Percentiles rank a stretch among this genome's conserved stretches.
Conservation (phyloP, 2,113 vertebrate species). For the Gopherus flavomarginatus region DNA sequence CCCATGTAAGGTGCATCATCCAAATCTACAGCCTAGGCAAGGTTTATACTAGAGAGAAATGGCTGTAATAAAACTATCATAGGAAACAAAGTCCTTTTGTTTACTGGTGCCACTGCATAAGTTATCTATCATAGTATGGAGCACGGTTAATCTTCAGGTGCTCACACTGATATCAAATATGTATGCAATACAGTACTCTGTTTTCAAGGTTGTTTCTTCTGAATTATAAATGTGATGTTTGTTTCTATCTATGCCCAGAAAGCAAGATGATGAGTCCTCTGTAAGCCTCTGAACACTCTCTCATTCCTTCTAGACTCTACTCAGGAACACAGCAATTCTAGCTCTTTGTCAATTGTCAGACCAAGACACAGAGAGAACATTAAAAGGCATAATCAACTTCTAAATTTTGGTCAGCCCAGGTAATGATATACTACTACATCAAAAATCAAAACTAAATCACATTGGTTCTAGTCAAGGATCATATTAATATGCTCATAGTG, state of each 20-base stretch:
- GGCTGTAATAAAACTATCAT: neutral
- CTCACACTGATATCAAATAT: neutral
- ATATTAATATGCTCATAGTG: neutral
- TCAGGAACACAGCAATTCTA: neutral
- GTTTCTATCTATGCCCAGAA: neutral
- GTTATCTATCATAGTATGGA: neutral
- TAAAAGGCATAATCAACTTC: neutral
- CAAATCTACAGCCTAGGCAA: neutral
- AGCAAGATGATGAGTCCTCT: neutral
- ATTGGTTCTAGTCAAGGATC: neutral
- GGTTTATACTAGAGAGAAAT: neutral
- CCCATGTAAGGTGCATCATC: neutral
- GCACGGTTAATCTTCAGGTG: neutral
- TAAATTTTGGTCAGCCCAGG: neutral
- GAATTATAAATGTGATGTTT: neutral
- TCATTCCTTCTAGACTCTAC: neutral
- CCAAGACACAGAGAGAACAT: neutral
- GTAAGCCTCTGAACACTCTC: neutral
- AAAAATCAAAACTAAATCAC: neutral
- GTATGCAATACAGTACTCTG: neutral
- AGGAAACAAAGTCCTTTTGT: neutral
- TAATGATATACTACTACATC: neutral
- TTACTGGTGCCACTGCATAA: neutral
- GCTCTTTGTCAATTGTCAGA: neutral
- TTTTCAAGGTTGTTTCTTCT: neutral